These are phyloP conservation scores for Rhopalosiphum nymphaeae DNA, from an alignment of 2,888 invertebrate genomes.

Conservation along the genomic window DNA sequence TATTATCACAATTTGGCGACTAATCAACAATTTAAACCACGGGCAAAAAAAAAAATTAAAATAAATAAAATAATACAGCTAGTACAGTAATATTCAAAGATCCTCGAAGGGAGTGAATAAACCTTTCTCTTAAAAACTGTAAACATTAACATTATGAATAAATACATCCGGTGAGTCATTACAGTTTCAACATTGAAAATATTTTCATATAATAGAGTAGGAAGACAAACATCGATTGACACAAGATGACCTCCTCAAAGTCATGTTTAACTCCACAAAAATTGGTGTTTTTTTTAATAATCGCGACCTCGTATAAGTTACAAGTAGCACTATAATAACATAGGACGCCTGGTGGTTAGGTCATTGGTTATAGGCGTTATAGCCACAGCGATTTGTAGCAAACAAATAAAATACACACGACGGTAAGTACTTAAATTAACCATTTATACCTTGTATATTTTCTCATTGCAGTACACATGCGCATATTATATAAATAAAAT, in stretches of 20 bases:
- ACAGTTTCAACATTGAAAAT: slow-evolving; percentile 24
- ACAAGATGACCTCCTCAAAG: slow-evolving; percentile 36
- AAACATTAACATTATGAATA: not conserved
- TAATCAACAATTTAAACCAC: not conserved
- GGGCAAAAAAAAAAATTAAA: not conserved
- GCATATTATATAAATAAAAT: not conserved
- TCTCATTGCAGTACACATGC: not conserved
- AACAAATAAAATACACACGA: slow-evolving; percentile 1
- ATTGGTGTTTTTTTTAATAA: not conserved
- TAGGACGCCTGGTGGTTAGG: not conserved
- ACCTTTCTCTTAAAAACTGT: not conserved
- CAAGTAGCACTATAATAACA: not conserved
- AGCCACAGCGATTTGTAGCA: not conserved
- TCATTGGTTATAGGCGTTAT: not conserved
- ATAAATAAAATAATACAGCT: not conserved
- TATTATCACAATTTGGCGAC: not conserved
- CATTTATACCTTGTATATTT: not conserved
- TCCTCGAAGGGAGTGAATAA: not conserved
- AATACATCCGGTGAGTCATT: slow-evolving; percentile 52
- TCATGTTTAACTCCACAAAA: slow-evolving; percentile 17
- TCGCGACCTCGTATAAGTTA: slow-evolving; percentile 23
- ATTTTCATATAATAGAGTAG: not conserved
- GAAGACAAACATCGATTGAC: slow-evolving; percentile 34
- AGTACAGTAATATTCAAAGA: not conserved
- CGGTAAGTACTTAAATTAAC: not conserved